Conservation (phyloP, 2,888 invertebrate species). For the Oligia fasciuncula region DNA sequence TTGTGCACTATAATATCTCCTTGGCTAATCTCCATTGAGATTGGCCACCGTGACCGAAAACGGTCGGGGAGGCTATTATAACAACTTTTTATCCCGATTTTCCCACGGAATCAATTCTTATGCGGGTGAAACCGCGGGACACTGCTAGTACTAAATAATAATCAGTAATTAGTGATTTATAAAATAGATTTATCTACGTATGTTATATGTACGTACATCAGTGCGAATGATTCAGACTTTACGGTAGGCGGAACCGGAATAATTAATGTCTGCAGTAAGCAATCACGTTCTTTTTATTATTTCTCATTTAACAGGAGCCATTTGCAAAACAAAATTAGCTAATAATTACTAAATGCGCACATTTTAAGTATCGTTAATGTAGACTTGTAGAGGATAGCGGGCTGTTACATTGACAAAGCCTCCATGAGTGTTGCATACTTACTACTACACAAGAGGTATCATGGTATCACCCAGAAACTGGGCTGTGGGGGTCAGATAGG, state of each 20-base stretch:
- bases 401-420: not conserved
- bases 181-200: not conserved
- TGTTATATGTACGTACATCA: slow-evolving; percentile 12
- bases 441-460: not conserved
- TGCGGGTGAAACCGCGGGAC: no score
- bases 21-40: no score
- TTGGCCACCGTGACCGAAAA: no score
- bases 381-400: not conserved
- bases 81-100: no score
- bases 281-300: slow-evolving; percentile 47
- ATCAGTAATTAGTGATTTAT: not conserved
- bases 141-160: not conserved
- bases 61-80: no score
- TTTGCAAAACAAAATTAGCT: slow-evolving; percentile 18
- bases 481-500: not conserved
- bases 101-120: no score
- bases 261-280: slow-evolving; percentile 54
- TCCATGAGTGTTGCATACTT: not conserved
- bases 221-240: slow-evolving; percentile 47
- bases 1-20: no score
- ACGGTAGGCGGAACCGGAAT: slow-evolving; percentile 47
- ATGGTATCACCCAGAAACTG: not conserved
- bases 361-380: not conserved
- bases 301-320: slow-evolving; percentile 21
- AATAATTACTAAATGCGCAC: slow-evolving; percentile 14